Evolutionary conservation across 1,140 invertebrate genomes (phyloP).

Genomic region (Meloidogyne exigua): DNA sequence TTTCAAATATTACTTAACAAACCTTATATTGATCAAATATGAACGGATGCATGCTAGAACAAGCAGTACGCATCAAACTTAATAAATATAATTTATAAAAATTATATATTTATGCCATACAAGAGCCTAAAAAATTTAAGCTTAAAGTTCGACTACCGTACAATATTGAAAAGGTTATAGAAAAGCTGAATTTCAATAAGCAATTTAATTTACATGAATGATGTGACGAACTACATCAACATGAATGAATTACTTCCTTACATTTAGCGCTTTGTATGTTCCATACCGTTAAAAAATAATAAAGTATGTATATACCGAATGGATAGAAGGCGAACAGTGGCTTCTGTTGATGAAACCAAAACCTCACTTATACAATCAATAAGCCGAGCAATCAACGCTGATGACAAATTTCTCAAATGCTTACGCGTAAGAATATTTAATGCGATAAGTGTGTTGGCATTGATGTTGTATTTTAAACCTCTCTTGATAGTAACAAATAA

Average conservation of each 20-base stretch:
- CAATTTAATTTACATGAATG: too few species aligned
- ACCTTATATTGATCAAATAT: constrained; percentile 34
- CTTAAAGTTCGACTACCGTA: too few species aligned
- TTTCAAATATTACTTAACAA: neutral
- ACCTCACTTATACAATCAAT: constrained; percentile 13
- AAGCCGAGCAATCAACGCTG: constrained; percentile 29
- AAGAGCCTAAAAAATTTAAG: too few species aligned
- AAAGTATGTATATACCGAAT: constrained; percentile 23
- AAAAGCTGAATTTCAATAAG: too few species aligned
- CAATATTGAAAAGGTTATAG: too few species aligned
- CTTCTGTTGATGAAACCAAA: constrained; percentile 14
- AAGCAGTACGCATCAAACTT: constrained; percentile 30
- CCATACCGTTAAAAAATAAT: too few species aligned
- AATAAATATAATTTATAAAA: too few species aligned
- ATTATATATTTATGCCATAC: too few species aligned
- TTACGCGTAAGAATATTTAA: constrained; percentile 43
- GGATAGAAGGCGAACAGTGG: constrained; percentile 27
- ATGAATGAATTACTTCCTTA: too few species aligned
- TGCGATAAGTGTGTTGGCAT: constrained; percentile 26
- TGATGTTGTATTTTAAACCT: neutral
- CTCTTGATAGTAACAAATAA: neutral
- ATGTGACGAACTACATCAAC: too few species aligned
- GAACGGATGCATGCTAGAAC: constrained; percentile 27
- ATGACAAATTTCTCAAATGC: constrained; percentile 28
- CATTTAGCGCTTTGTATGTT: too few species aligned